Conservation (phyloP, 2,888 invertebrate genomes). For the Aspidiotus rigidus region DNA sequence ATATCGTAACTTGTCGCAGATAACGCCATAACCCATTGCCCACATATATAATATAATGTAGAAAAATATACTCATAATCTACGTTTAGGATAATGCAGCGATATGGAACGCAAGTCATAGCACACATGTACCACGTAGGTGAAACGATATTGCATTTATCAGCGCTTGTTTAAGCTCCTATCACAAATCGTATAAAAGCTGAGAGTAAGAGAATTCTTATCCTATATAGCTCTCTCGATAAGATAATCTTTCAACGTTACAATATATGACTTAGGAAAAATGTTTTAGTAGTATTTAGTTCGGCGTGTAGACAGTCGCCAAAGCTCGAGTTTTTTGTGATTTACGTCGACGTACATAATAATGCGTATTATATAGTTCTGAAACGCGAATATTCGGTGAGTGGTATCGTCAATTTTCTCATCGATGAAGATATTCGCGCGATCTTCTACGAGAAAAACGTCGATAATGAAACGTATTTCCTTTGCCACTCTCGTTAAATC, state of each 20-base stretch:
- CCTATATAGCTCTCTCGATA: slow-evolving; percentile 31
- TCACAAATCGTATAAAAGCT: slow-evolving; percentile 28
- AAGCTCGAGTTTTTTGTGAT: slow-evolving; percentile 20
- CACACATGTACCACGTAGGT: slow-evolving; percentile 14
- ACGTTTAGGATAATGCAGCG: too few species aligned
- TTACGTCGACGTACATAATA: too few species aligned
- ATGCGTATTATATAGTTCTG: background rate
- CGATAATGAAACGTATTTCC: too few species aligned
- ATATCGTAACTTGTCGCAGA: too few species aligned
- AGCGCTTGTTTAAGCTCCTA: slow-evolving; percentile 29
- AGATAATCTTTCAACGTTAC: slow-evolving; percentile 29
- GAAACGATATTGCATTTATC: slow-evolving; percentile 30
- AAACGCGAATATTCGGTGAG: too few species aligned
- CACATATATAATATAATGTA: too few species aligned
- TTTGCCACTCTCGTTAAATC: too few species aligned
- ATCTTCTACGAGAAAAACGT: too few species aligned
- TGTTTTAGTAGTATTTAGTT: slow-evolving; percentile 19
- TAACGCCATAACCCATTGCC: too few species aligned
- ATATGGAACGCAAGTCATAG: background rate
- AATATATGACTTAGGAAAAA: slow-evolving; percentile 28
- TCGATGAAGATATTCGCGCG: too few species aligned
- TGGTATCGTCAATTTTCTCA: too few species aligned
- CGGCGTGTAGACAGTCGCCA: slow-evolving; percentile 26
- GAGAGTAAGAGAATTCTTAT: slow-evolving; percentile 30
- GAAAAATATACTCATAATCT: too few species aligned